phyloP scores from a whole-genome alignment of 2,888 invertebrate genomes.

The Hypsopygia costalis region DNA sequence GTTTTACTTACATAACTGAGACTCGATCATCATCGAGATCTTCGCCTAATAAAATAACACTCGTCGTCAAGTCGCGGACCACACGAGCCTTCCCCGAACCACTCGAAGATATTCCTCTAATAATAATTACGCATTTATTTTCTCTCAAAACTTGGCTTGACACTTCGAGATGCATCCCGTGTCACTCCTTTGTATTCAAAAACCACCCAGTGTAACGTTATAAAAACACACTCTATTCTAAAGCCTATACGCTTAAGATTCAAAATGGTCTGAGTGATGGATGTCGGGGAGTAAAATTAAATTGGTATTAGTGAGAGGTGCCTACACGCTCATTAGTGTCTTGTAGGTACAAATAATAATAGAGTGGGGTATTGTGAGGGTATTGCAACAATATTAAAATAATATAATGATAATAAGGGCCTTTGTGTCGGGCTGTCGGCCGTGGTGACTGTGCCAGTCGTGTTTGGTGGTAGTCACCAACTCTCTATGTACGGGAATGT shows the following conservation, averaged over 20 bases:
- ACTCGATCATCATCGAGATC: conserved; percentile 4
- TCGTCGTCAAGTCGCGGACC: conserved; percentile 34
- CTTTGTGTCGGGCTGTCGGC: conserved; percentile 43
- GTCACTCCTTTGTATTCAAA: conserved; percentile 68
- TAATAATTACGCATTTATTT: conserved; percentile 72
- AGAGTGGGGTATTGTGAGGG: conserved; percentile 51
- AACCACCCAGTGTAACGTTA: too few species aligned
- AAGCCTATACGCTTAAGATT: conserved; percentile 30
- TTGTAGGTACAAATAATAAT: conserved; percentile 57
- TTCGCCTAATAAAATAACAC: conserved; percentile 57
- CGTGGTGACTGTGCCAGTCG: conserved; percentile 5
- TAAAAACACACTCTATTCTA: conserved; percentile 13
- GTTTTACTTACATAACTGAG: conserved; percentile 7
- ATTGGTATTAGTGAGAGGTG: conserved; percentile 47
- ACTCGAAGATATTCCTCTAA: conserved; percentile 52
- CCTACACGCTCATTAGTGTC: conserved; percentile 75
- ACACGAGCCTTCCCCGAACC: conserved; percentile 54
- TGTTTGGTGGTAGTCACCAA: too few species aligned
- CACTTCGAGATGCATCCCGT: conserved; percentile 67
- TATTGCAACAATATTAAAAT: conserved; percentile 75
- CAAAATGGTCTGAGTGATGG: conserved; percentile 1
- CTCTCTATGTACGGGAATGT: too few species aligned
- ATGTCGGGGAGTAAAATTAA: conserved; percentile 3
- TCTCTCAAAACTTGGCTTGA: conserved; percentile 65
- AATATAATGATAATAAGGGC: conserved; percentile 67